Evolutionary conservation across 1,140 invertebrate genomes (phyloP), one percentile per base, ranked within the genome.

Genomic region (Drosophila elegans): DNA sequence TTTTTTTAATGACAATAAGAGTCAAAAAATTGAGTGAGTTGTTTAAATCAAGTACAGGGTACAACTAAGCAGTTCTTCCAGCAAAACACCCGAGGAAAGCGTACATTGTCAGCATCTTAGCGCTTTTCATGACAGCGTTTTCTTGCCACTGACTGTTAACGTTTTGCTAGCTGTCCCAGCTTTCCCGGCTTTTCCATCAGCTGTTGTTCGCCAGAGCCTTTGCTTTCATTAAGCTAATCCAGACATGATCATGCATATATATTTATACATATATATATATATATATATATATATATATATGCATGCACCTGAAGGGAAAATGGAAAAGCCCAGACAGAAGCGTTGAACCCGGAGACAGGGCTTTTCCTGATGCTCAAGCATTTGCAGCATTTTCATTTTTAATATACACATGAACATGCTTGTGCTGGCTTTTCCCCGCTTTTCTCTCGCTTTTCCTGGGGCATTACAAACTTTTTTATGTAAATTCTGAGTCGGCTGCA

Each of bases 161-260:
- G 78, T 78, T 78, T 51, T 60, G 29, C 34, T 56, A 13, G 29
- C 57, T 42, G 38, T 27, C 13, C 45, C 63, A 6, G 55, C 44
- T 51, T 36, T 29, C 16, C 56, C 21, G 21, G 25, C n/a, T 25
- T 39, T 44, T 12, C 74, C 73, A 72, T 80, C 80, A 83, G 80
- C 80, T 83, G 79, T 78, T 72, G 49, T 63, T 45, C 48, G 45
- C 12, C 27, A 4, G 21, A 74, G 51, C 63, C 69, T 56, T 66
- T 75, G 69, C 77, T 81, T 91, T 91, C 80, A 88, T 88, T 88
- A 91, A 80, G 74, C 85, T 91, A 91, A 91, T 91, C 88, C 89
- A 83, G 83, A 91, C 88, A 91, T 91, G 88, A 91, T 91, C 83
- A 84, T 78, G 88, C 88, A 89, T 91, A 89, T 75, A 86, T 79